Evolutionary conservation across 2,797 vertebrate genomes (phyloP), one percentile per base, ranked within the genome.

Genomic region (Apodemus agrarius): DNA sequence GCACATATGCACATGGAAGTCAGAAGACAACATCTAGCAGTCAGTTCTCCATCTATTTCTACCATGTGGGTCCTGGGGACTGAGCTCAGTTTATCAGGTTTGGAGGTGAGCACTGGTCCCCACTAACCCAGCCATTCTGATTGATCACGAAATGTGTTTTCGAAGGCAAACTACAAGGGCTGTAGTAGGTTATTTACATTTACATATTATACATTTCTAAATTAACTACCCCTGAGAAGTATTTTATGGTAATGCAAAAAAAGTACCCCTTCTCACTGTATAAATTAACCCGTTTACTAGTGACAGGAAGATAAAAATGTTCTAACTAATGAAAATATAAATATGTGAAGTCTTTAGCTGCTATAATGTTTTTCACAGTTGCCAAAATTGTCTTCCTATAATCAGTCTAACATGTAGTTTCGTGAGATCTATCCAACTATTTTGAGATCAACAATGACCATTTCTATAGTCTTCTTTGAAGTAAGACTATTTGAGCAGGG

Each of bases 211-310:
- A 9, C 26, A 84, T 92, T 96, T 96, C 96, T 83, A 94, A 93
- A 80, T 93, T 43, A 95, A 90, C 49, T 61, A 92, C 37, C 75
- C 37, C 22, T 93, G 43, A 95, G 85, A 95, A 43, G 3, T 92
- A 19, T 87, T 95, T 93, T 67, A 82, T 46, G 26, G 67, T 90
- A 59, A 85, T 13, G 80, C 17, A 92, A 92, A 96, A 37, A 93
- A 91, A 95, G 81, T 54, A 57, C 12, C 83, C 75, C 46, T 84
- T 89, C 11, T 85, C 54, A 90, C 0, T 92, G 86, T 72, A 94
- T 91, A 96, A 93, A 91, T 78, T 95, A 96, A 93, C 31, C 90
- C 31, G n/a, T 89, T 95, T 93, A 96, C 40, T 88, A 91, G 90
- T 31, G 4, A 92, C 0, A 92, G 61, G 7, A 93, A 91, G 61